These are phyloP conservation scores for Tachina lurida DNA, from an alignment of 2,888 invertebrate genomes.

Conservation along the genomic window DNA sequence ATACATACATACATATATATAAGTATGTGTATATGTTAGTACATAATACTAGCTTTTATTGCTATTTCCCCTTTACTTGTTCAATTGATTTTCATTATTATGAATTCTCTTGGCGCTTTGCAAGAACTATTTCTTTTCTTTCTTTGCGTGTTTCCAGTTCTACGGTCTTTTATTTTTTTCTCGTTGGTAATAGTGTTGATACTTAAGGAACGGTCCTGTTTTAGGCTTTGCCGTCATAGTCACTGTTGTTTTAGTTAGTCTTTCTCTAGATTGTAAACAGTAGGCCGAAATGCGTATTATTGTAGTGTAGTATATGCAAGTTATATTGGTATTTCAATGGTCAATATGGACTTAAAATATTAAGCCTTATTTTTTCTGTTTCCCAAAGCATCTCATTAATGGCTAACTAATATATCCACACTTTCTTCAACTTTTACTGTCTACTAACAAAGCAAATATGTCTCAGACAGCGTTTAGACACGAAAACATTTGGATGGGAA, in stretches of 20 bases:
- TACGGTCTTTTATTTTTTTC: conserved; percentile 3
- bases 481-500: too few species aligned
- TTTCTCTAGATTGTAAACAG: conserved; percentile 35
- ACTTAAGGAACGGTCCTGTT: conserved; percentile 12
- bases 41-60: not conserved
- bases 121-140: not conserved
- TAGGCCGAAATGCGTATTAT: not conserved
- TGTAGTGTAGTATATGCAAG: not conserved
- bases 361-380: too few species aligned
- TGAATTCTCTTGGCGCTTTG: not conserved
- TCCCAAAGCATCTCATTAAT: too few species aligned
- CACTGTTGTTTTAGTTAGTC: not conserved
- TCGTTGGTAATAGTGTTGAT: conserved; percentile 18
- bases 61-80: not conserved
- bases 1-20: not conserved
- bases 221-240: conserved; percentile 47
- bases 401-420: too few species aligned
- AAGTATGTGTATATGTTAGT: not conserved
- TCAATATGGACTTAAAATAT: too few species aligned
- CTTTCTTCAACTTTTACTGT: too few species aligned
- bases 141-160: not conserved
- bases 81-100: not conserved
- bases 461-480: too few species aligned
- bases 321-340: too few species aligned
- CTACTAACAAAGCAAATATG: too few species aligned